Conservation (phyloP, 2,797 vertebrate genomes). For the Pseudochromis fuscus region DNA sequence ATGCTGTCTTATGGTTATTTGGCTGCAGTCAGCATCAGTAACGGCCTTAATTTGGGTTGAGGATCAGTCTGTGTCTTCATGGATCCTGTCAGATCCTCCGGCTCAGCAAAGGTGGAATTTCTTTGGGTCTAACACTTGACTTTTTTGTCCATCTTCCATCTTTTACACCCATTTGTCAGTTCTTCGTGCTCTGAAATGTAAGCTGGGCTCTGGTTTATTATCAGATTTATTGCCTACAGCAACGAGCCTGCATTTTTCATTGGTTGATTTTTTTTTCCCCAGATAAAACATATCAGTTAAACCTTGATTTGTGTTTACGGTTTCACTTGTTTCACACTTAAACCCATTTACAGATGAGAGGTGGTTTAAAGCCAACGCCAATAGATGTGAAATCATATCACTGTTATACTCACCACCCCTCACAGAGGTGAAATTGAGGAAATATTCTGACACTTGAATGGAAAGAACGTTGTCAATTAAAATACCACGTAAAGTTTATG, state of each 20-base stretch:
- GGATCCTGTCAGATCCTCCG: too few species aligned
- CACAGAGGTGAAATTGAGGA: neutral
- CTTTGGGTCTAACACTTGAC: too few species aligned
- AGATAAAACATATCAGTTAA: neutral
- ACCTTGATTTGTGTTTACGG: neutral
- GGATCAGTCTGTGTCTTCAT: too few species aligned
- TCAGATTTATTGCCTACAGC: conserved; percentile 21
- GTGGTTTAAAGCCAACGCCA: conserved; percentile 17
- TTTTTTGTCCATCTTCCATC: too few species aligned
- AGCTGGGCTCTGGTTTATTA: conserved; percentile 22
- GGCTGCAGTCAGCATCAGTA: too few species aligned
- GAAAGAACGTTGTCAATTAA: neutral
- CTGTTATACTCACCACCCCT: neutral
- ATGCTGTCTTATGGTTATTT: too few species aligned
- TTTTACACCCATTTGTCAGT: conserved; percentile 18
- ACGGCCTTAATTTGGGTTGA: too few species aligned
- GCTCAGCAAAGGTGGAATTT: too few species aligned
- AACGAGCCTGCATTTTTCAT: neutral
- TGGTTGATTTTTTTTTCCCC: conserved; percentile 1
- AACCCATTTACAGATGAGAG: conserved; percentile 4
- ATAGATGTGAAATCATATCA: neutral
- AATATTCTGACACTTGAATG: neutral
- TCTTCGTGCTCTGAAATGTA: conserved; percentile 5
- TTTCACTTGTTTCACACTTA: neutral
- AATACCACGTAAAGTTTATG: conserved; percentile 1